Percentiles rank a stretch among this genome's conserved stretches.
phyloP scores from a whole-genome alignment of 2,113 vertebrate genomes.

The Passer domesticus region DNA sequence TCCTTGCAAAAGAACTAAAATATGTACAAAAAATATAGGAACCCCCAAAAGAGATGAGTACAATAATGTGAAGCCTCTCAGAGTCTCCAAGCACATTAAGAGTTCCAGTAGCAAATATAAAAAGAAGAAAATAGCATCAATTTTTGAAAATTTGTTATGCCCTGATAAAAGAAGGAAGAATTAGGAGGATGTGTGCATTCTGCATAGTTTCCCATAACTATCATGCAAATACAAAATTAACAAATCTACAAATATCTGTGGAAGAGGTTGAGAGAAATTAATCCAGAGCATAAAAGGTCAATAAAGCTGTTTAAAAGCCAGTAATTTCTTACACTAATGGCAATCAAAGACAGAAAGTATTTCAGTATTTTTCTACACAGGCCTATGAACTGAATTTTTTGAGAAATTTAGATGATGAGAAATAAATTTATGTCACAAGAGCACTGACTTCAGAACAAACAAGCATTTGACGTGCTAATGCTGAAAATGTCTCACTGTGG shows the following conservation, averaged over 20 bases:
- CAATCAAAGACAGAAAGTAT: not conserved
- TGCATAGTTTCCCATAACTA: not conserved
- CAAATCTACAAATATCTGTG: not conserved
- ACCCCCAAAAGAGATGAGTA: not conserved
- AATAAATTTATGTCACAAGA: not conserved
- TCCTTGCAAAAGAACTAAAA: not conserved
- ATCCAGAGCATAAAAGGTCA: not conserved
- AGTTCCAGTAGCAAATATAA: not conserved
- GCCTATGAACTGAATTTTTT: not conserved
- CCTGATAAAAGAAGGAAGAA: not conserved
- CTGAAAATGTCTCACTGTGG: not conserved
- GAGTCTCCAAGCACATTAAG: not conserved
- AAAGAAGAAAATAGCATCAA: not conserved
- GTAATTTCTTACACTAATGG: not conserved
- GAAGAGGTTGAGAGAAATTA: not conserved
- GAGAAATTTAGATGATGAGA: not conserved
- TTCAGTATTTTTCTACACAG: not conserved
- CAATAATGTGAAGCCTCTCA: not conserved
- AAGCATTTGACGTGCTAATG: not conserved
- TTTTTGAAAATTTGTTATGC: not conserved
- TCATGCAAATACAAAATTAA: not conserved
- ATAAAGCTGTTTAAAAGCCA: not conserved
- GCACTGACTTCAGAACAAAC: not conserved
- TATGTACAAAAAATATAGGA: not conserved
- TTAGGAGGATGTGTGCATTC: not conserved